A percentile compares a stretch with the other conserved stretches of the same genome.
Evolutionary conservation across 2,797 vertebrate genomes (phyloP).

Genomic region (Fistularia tabacaria): DNA sequence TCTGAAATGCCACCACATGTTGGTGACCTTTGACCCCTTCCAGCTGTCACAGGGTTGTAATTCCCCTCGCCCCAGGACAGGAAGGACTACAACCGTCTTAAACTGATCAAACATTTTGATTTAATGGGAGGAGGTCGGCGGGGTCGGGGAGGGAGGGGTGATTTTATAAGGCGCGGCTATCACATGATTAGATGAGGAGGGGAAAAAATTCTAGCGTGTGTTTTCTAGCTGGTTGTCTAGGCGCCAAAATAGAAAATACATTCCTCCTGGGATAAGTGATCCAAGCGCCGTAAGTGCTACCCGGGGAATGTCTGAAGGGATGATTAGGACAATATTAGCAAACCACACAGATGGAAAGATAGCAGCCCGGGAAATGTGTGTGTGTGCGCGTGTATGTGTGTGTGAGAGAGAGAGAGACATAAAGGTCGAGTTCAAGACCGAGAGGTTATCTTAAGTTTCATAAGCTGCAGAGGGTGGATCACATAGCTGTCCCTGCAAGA

Average conservation of each 20-base stretch:
- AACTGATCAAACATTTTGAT: neutral
- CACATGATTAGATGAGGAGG: constrained; percentile 32
- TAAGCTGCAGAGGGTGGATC: constrained; percentile 14
- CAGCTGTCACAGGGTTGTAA: constrained; percentile 4
- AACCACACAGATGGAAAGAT: constrained; percentile 40
- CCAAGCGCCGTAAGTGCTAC: constrained; percentile 47
- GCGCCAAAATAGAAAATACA: constrained; percentile 31
- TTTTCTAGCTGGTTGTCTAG: constrained; percentile 29
- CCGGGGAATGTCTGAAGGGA: constrained; percentile 52
- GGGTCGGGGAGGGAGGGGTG: constrained; percentile 24
- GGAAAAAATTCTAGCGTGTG: neutral
- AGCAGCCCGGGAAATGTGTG: constrained; percentile 8
- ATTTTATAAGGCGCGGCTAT: constrained; percentile 25
- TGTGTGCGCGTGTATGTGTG: neutral
- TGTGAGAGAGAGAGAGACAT: constrained; percentile 5
- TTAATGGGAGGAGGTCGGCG: neutral
- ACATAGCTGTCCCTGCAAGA: constrained; percentile 56
- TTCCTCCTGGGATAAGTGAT: constrained; percentile 55
- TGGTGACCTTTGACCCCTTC: constrained; percentile 35
- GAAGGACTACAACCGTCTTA: neutral
- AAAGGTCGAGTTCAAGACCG: no score
- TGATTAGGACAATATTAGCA: constrained; percentile 51
- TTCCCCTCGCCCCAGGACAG: neutral
- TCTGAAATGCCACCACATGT: constrained; percentile 29
- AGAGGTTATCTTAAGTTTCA: constrained; percentile 63